Evolutionary conservation across 2,888 invertebrate species (phyloP).

Genomic region (Drosophila mercatorum): DNA sequence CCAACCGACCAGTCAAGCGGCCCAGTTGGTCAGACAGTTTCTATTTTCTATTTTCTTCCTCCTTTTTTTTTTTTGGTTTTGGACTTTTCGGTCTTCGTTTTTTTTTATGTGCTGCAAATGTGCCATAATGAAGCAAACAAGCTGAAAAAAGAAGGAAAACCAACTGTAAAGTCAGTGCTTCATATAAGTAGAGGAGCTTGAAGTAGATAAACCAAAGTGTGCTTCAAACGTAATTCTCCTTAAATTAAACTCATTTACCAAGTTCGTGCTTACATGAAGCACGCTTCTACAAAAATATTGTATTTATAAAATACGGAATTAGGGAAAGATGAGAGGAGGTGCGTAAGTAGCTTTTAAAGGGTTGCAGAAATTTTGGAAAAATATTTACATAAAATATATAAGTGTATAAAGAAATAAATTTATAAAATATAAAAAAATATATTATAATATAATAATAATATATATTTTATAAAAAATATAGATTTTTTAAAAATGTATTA

Average conservation of each 20-base stretch:
- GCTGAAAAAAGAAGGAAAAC: conserved; percentile 15
- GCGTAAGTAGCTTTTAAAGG: neutral
- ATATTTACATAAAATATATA: neutral
- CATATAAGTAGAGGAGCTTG: conserved; percentile 25
- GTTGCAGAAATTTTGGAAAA: neutral
- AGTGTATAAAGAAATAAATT: neutral
- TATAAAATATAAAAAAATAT: too few relatives aligned
- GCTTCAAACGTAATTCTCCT: conserved; percentile 14
- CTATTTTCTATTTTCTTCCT: neutral
- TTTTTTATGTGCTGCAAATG: conserved; percentile 22
- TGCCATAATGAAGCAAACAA: conserved; percentile 59
- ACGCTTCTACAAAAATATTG: neutral
- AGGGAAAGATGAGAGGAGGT: too few relatives aligned
- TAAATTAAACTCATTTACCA: conserved; percentile 16
- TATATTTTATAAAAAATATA: neutral
- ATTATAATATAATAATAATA: neutral
- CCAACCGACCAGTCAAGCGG: conserved; percentile 47
- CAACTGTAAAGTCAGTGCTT: conserved; percentile 15
- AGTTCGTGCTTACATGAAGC: conserved; percentile 1
- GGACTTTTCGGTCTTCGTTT: neutral
- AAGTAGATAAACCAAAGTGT: conserved; percentile 31
- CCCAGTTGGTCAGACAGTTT: conserved; percentile 29
- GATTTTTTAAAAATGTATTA: neutral
- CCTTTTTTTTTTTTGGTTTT: neutral
- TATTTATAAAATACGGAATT: neutral